Conservation (phyloP, 2,888 invertebrate species). For the Drosophila basisetae region DNA sequence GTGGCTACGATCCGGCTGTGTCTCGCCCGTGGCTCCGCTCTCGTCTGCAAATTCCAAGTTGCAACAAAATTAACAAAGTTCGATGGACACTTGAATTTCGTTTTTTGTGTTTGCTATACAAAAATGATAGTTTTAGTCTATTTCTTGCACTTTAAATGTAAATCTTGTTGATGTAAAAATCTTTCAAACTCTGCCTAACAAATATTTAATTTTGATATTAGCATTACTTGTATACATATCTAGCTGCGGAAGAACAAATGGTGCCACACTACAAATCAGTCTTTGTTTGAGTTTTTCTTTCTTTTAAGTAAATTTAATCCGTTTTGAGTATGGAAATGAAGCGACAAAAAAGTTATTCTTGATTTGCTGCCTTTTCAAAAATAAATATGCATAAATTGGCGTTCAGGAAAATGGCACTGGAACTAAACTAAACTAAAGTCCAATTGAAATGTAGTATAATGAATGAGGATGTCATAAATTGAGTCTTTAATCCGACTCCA, state of each 20-base stretch:
- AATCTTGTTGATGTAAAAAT: constrained; percentile 19
- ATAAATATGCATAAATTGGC: background rate
- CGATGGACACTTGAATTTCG: constrained; percentile 44
- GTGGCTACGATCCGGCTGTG: constrained; percentile 87
- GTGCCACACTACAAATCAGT: background rate
- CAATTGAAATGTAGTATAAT: background rate
- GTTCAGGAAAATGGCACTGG: background rate
- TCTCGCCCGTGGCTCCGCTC: constrained; percentile 53
- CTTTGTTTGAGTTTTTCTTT: background rate
- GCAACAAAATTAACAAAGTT: constrained; percentile 3
- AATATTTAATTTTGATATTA: background rate
- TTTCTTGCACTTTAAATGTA: constrained; percentile 16
- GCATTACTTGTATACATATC: background rate
- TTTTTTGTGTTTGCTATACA: constrained; percentile 1
- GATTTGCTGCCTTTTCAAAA: background rate
- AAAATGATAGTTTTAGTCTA: constrained; percentile 17
- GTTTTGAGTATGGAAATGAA: background rate
- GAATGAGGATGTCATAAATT: background rate
- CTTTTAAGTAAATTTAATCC: background rate
- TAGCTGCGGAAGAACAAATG: background rate
- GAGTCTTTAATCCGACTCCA: no score
- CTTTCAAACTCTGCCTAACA: background rate
- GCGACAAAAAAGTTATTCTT: background rate
- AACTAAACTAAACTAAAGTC: background rate
- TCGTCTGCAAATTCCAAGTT: constrained; percentile 55